Evolutionary conservation across 2,113 vertebrate species (phyloP).

Genomic region (Erinaceus europaeus): DNA sequence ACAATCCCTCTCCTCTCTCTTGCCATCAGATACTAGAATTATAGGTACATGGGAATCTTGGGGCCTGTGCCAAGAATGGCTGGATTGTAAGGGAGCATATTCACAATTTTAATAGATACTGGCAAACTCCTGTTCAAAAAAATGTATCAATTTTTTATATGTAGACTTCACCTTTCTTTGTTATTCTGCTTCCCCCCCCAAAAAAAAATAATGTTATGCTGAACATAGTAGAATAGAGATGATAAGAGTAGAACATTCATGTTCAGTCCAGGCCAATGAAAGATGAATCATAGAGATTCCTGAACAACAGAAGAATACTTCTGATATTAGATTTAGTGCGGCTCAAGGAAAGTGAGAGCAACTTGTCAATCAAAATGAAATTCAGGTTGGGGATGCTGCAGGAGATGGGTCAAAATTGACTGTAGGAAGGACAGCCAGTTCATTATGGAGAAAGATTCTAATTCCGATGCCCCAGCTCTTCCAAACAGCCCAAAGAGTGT

Average conservation of each 20-base stretch:
- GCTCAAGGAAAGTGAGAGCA: neutral
- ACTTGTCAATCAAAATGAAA: slow-evolving; percentile 16
- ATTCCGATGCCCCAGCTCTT: neutral
- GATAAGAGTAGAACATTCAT: neutral
- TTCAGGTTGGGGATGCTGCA: neutral
- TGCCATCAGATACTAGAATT: neutral
- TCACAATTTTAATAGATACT: neutral
- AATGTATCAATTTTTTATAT: neutral
- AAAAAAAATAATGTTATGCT: no score
- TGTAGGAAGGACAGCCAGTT: neutral
- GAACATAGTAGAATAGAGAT: neutral
- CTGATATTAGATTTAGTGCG: slow-evolving; percentile 45
- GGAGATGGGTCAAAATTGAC: slow-evolving; percentile 24
- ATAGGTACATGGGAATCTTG: neutral
- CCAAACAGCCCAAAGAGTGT: neutral
- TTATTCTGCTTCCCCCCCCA: slow-evolving; percentile 8
- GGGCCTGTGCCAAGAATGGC: neutral
- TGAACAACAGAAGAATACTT: slow-evolving; percentile 16
- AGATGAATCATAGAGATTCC: neutral
- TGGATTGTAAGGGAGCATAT: neutral
- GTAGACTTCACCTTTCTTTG: neutral
- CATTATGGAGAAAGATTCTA: neutral
- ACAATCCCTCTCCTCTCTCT: neutral
- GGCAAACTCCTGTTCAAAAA: neutral
- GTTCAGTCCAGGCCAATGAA: slow-evolving; percentile 1